Evolutionary conservation across 64 coral and sea anemone genomes (phyloP), one percentile per base, ranked within the genome.

Genomic region (Actinia equina): DNA sequence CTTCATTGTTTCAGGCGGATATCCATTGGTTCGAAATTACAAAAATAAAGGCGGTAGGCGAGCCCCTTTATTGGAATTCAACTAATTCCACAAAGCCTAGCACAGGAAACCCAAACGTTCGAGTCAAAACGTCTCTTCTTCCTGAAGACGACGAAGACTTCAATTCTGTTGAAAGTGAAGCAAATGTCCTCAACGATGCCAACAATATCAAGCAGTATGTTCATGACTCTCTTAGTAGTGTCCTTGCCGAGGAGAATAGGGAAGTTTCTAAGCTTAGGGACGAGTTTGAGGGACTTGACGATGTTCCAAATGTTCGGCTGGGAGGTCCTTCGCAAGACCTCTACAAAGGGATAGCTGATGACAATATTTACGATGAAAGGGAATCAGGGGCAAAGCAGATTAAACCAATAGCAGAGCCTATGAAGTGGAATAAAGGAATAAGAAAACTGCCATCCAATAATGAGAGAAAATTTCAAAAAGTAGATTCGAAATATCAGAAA

Each of bases 21-120:
- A 52, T 88, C 17, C 55, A 88, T 84, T 92, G 91, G 86, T 92
- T 88, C 65, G 81, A 84, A 25, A 60, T 85, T 5, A 85, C 83
- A 7, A 59, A 55, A 63, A 30, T 85, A 10, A 52, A 42, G 55
- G 83, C 53, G 16, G 83, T 85, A 43, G 83, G 83, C 18, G 52
- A 85, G 41, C 83, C 83, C 2, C 83, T 85, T 60, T 85, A 85
- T 56, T 27, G 56, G 52, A 85, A 85, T n/a, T n/a, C 59, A 25
- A 85, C 83, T 9, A 85, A 85, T 42, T 26, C 53, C 4, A 82
- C 80, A 23, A 51, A 57, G 17, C 23, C 80, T 2, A 37, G 2
- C 10, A 85, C 59, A 42, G 26, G 52, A 11, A 1, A 7, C 16
- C 25, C 83, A 85, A 85, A 63, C 4, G 9, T 60, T 22, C 30